Base-by-base conservation (phyloP, 2,113 vertebrate genomes). In the Osmerus mordax region DNA sequence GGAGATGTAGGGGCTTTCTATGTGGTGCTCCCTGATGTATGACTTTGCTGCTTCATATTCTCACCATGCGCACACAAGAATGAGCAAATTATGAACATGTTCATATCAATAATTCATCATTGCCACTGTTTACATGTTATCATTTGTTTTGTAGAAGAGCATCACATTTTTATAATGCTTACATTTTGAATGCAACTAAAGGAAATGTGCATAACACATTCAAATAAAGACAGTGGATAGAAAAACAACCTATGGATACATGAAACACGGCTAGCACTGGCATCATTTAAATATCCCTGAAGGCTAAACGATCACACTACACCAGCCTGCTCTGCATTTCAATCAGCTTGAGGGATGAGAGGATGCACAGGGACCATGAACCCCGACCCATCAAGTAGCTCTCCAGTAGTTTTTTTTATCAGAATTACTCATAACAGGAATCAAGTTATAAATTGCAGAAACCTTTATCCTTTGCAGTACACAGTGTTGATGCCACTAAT, bases 251-350 rank as follows among this genome's bases (percentile, higher is more conserved):
- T 47, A 47, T 47, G 41, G 41, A 47, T 9, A 11, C 41, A 47
- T 47, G 41, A 47, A 47, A 47, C 41, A 47, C 9, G 8, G 7
- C 66, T 13, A 67, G 14, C 51, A 62, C 15, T 59, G 54, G 2
- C 47, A 51, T 64, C 13, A 21, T 78, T 75, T 66, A 12, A 72
- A 72, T 72, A 68, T 65, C 67, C 67, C 47, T 14, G 2, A 28
- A 73, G 74, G 28, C 1, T 19, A 70, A 76, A 55, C 16, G 47
- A 73, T 11, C 58, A 59, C 67, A 67, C 7, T 54, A 9, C 4
- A 14, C 29, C 32, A 1, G 18, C 54, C 28, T 61, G n/a, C 61
- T 54, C 4, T 59, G 78, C 83, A 76, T 82, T 79, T 77, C 13
- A 79, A 62, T 75, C n/a, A n/a, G 36, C 29, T 36, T 58, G 21